Evolutionary conservation across 2,888 invertebrate species (phyloP).

Genomic region (Nephrocerus scutellatus): DNA sequence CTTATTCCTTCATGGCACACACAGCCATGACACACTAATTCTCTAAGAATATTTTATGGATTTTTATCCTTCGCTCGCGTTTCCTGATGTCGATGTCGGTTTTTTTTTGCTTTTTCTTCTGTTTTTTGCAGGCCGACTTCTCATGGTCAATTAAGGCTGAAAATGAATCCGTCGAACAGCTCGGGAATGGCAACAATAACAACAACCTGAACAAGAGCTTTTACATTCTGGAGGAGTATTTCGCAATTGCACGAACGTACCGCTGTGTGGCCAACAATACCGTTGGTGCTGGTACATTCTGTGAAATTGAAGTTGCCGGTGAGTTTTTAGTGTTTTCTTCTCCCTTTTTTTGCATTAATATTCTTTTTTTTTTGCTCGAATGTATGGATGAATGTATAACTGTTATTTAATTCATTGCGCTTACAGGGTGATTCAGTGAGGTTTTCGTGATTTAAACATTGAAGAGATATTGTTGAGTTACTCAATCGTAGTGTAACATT

Average conservation of each 20-base stretch:
- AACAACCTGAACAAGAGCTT: slow-evolving; percentile 46
- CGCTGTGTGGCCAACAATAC: slow-evolving; percentile 79
- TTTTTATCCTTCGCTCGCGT: too few relatives aligned
- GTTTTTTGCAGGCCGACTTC: slow-evolving; percentile 56
- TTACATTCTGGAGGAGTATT: slow-evolving; percentile 59
- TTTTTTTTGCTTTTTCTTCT: slow-evolving; percentile 13
- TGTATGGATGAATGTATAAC: background rate
- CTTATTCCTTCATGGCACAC: too few relatives aligned
- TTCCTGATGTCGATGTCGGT: background rate
- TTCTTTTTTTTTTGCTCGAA: background rate
- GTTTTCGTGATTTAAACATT: too few relatives aligned
- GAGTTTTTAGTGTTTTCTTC: slow-evolving; percentile 26
- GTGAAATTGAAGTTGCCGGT: slow-evolving; percentile 65
- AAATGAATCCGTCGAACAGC: slow-evolving; percentile 65
- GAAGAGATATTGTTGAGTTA: too few relatives aligned
- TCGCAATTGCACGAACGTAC: slow-evolving; percentile 63
- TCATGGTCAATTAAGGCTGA: slow-evolving; percentile 78
- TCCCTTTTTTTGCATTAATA: background rate
- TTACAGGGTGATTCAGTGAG: too few relatives aligned
- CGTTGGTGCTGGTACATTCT: slow-evolving; percentile 61
- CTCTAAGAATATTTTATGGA: too few relatives aligned
- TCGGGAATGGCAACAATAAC: slow-evolving; percentile 45
- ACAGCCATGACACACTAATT: too few relatives aligned
- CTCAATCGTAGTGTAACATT: too few relatives aligned
- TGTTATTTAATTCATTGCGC: too few relatives aligned